phyloP scores from a whole-genome alignment of 2,888 invertebrate genomes.

The Chloroclysta siterata region DNA sequence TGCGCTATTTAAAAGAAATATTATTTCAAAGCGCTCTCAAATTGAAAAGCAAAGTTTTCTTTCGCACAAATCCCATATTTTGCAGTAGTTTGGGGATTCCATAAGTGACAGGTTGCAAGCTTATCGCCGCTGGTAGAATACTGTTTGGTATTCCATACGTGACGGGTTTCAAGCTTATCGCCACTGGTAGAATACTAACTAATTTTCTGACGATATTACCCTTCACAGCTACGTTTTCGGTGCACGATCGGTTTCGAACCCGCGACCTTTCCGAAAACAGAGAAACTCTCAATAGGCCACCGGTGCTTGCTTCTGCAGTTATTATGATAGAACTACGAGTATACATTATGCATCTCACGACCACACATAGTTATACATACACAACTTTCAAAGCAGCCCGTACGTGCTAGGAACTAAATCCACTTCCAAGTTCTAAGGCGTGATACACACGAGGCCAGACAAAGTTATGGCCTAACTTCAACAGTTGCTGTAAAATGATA shows the following conservation, averaged over 20 bases:
- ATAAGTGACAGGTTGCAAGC: too few species aligned
- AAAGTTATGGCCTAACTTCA: slow-evolving; percentile 1
- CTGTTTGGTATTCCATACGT: too few species aligned
- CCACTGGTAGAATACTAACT: too few species aligned
- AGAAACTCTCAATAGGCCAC: too few species aligned
- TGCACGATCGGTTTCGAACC: too few species aligned
- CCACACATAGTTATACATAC: slow-evolving; percentile 31
- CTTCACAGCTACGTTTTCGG: too few species aligned
- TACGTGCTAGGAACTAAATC: slow-evolving; percentile 35
- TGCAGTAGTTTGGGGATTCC: too few species aligned
- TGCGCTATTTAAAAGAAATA: too few species aligned
- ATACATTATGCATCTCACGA: slow-evolving; percentile 39
- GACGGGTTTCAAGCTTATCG: too few species aligned
- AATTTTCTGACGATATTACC: too few species aligned
- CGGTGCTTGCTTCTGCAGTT: slow-evolving; percentile 11
- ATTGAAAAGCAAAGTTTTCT: slow-evolving; percentile 5
- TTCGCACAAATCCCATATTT: slow-evolving; percentile 2
- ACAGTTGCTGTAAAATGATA: neutral
- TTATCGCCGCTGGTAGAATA: too few species aligned
- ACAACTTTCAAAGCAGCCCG: slow-evolving; percentile 37
- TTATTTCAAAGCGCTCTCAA: slow-evolving; percentile 1
- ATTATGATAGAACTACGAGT: slow-evolving; percentile 25
- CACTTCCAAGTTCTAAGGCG: slow-evolving; percentile 2
- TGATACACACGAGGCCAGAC: neutral
- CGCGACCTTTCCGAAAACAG: too few species aligned